Evolutionary conservation across 2,888 invertebrate genomes (phyloP).

Genomic region (Pheosia gnoma): DNA sequence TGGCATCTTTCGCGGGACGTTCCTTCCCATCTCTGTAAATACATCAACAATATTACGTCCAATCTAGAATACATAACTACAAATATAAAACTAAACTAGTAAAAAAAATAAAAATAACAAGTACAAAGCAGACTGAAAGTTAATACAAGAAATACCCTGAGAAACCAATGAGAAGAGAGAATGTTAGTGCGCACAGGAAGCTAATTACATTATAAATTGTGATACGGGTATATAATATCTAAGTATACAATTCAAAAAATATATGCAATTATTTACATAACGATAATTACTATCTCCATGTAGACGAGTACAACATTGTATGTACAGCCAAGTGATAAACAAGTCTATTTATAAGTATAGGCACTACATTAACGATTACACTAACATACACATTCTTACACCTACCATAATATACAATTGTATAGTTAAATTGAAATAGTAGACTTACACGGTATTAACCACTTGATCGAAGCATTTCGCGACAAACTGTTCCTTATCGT

Average conservation of each 20-base stretch:
- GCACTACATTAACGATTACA: neutral
- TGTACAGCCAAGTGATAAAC: conserved; percentile 13
- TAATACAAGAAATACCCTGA: conserved; percentile 42
- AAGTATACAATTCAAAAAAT: conserved; percentile 20
- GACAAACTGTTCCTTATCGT: conserved; percentile 85
- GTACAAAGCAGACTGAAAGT: conserved; percentile 44
- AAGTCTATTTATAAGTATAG: conserved; percentile 4
- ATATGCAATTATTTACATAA: conserved; percentile 9
- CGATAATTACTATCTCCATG: conserved; percentile 11
- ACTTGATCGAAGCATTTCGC: conserved; percentile 86
- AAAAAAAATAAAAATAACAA: conserved; percentile 48
- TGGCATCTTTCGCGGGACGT: conserved; percentile 19
- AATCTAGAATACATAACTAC: conserved; percentile 14
- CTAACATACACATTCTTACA: conserved; percentile 23
- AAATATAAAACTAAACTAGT: conserved; percentile 67
- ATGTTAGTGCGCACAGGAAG: conserved; percentile 40
- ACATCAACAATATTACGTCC: conserved; percentile 39
- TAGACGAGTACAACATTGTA: conserved; percentile 9
- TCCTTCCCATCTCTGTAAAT: conserved; percentile 18
- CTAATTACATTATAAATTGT: conserved; percentile 18
- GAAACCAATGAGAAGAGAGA: conserved; percentile 36
- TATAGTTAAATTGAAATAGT: conserved; percentile 11
- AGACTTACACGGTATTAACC: conserved; percentile 79
- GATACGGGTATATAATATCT: conserved; percentile 26
- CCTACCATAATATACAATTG: conserved; percentile 25